A percentile compares a stretch with the other conserved stretches of the same genome.
phyloP scores from a whole-genome alignment of 1,140 invertebrate genomes.

The Dinoponera quadriceps region DNA sequence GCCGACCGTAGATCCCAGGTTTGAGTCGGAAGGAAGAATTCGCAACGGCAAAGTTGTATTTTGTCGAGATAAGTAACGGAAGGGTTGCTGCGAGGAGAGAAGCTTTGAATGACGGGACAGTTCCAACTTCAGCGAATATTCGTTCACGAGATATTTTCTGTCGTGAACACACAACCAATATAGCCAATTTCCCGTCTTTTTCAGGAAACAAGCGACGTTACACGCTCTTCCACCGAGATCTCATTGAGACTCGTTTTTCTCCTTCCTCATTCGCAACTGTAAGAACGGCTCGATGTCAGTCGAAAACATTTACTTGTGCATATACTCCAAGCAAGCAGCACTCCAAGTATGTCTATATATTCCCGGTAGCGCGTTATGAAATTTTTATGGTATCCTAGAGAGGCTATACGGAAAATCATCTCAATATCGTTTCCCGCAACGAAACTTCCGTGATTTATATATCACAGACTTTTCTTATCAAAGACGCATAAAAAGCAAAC shows the following conservation, averaged over 20 bases:
- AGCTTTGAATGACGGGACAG: not conserved
- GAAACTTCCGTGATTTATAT: constrained; percentile 25
- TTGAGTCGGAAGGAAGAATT: not conserved
- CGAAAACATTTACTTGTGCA: not conserved
- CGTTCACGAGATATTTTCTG: not conserved
- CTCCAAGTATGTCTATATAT: not conserved
- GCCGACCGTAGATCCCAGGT: not conserved
- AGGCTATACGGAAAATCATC: constrained; percentile 21
- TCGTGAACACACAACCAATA: not conserved
- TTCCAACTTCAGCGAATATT: not conserved
- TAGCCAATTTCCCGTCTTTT: not conserved
- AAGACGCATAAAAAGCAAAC: constrained; percentile 3
- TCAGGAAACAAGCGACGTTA: not conserved
- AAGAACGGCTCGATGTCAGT: not conserved
- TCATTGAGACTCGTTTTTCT: too few relatives aligned
- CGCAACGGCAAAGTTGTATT: not conserved
- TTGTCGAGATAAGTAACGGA: constrained; percentile 11
- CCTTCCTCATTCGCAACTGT: too few relatives aligned
- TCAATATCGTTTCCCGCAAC: not conserved
- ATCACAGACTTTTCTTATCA: not conserved
- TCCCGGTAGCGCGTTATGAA: not conserved
- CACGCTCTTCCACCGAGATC: too few relatives aligned
- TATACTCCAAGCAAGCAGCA: not conserved
- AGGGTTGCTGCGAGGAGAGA: not conserved
- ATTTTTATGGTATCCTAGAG: not conserved